Percentiles rank a stretch among this genome's conserved stretches.
Evolutionary conservation across 2,113 vertebrate genomes (phyloP).

Genomic region (Syrmaticus mikado): DNA sequence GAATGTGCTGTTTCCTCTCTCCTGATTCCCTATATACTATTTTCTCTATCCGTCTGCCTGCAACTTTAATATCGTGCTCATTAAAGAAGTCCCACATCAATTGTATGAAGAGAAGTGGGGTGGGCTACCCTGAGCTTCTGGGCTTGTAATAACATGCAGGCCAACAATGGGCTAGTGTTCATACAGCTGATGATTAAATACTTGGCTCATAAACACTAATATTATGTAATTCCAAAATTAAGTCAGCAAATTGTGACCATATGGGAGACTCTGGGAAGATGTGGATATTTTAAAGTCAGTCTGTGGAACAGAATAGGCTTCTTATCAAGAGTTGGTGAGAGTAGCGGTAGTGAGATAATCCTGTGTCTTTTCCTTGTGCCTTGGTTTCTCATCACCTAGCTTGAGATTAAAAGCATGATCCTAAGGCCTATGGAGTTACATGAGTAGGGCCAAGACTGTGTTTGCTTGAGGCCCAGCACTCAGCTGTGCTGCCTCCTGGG

Average conservation of each 20-base stretch:
- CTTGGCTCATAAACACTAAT: slow-evolving; percentile 52
- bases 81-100: slow-evolving; percentile 19
- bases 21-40: not conserved
- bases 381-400: not conserved
- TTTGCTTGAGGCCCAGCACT: not conserved
- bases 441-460: not conserved
- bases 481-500: not conserved
- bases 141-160: not conserved
- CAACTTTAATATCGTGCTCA: not conserved
- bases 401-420: not conserved
- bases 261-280: not conserved
- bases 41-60: slow-evolving; percentile 10
- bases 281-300: not conserved
- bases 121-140: slow-evolving; percentile 8
- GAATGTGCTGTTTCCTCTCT: not conserved
- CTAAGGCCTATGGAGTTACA: not conserved
- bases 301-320: not conserved
- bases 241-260: slow-evolving; percentile 41
- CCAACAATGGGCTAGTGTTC: slow-evolving; percentile 41
- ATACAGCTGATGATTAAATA: slow-evolving; percentile 43
- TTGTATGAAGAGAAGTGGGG: not conserved
- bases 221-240: slow-evolving; percentile 40
- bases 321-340: not conserved
- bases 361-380: not conserved
- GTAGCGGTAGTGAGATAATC: not conserved